Percentiles rank a stretch among this genome's conserved stretches.
Conservation (phyloP, 2,113 vertebrate species). For the Henicopernis longicauda region DNA sequence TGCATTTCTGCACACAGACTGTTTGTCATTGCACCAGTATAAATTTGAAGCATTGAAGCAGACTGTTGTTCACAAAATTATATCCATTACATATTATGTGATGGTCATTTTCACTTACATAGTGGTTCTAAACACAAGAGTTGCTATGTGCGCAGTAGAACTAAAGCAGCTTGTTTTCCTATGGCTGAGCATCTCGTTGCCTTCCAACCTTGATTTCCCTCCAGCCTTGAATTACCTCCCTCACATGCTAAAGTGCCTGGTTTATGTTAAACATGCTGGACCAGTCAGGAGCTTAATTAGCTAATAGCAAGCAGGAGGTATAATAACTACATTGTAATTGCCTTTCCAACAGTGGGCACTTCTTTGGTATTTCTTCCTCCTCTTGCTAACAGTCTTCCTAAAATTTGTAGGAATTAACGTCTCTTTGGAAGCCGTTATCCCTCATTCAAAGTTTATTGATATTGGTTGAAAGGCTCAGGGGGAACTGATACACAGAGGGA, state of each 20-base stretch:
- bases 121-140: not conserved
- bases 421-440: not conserved
- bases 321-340: not conserved
- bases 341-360: not conserved
- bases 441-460: not conserved
- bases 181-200: not conserved
- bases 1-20: not conserved
- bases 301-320: not conserved
- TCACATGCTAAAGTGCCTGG: not conserved
- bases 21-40: not conserved
- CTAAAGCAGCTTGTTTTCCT: not conserved
- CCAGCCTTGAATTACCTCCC: not conserved
- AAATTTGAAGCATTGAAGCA: not conserved
- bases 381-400: not conserved
- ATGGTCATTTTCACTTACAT: not conserved
- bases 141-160: not conserved
- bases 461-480: not conserved
- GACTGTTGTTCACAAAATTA: not conserved
- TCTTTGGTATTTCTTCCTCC: not conserved
- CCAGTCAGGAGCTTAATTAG: not conserved
- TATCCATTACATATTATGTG: fast-evolving
- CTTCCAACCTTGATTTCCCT: not conserved
- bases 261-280: not conserved
- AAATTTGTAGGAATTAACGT: not conserved
- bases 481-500: not conserved